Evolutionary conservation across 2,888 invertebrate species (phyloP).

Genomic region (Tenthredo notha): DNA sequence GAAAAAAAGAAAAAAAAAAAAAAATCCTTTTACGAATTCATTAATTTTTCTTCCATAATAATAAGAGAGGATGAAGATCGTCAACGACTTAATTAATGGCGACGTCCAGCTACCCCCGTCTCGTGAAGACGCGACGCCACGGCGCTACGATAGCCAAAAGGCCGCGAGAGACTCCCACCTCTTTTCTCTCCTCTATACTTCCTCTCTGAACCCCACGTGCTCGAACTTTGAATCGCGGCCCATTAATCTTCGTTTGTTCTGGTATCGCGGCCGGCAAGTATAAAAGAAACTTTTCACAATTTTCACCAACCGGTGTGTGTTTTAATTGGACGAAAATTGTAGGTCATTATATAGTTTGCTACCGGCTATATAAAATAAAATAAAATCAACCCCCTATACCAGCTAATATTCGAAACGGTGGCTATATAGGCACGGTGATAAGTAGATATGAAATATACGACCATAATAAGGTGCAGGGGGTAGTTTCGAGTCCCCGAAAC

Average conservation of each 20-base stretch:
- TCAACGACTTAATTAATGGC: slow-evolving; percentile 28
- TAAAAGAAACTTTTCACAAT: slow-evolving; percentile 37
- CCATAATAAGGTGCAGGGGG: background rate
- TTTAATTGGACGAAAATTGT: slow-evolving; percentile 27
- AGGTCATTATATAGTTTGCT: background rate
- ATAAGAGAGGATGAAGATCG: background rate
- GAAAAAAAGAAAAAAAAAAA: no score
- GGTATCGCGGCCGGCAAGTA: slow-evolving; percentile 13
- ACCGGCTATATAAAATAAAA: background rate
- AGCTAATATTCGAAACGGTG: background rate
- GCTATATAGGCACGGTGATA: background rate
- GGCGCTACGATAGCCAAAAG: background rate
- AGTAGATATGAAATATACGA: background rate
- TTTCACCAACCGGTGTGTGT: background rate
- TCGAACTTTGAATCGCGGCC: slow-evolving; percentile 33
- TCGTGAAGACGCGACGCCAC: background rate
- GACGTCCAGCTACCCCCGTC: background rate
- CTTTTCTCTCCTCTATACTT: background rate
- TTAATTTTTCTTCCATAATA: background rate
- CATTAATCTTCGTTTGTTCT: slow-evolving; percentile 47
- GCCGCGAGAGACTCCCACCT: background rate
- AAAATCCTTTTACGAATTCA: no score
- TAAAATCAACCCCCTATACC: background rate
- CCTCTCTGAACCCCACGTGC: background rate
- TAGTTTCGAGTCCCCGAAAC: background rate